These are phyloP conservation scores for Pampusana beccarii DNA, from an alignment of 2,113 vertebrate genomes.

Conservation along the genomic window DNA sequence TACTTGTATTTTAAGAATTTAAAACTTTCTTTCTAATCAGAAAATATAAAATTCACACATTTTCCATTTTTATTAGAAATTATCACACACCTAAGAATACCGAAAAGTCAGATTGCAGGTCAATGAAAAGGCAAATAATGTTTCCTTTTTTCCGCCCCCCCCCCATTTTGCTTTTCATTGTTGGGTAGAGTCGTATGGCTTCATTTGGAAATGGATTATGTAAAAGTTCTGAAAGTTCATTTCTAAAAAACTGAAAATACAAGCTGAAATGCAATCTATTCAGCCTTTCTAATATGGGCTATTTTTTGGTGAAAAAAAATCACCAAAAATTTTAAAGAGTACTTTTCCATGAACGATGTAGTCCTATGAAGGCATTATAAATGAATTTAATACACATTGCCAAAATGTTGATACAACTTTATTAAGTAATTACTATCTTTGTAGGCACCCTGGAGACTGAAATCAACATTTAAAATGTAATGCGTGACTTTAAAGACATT, in stretches of 20 bases:
- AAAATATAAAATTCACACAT: not conserved
- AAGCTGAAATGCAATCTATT: not conserved
- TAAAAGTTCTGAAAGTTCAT: not conserved
- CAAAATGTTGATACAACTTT: not conserved
- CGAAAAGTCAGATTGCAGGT: not conserved
- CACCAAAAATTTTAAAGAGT: not conserved
- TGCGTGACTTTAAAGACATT: not conserved
- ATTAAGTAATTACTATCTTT: not conserved
- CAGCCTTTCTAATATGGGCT: not conserved
- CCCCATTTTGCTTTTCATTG: not conserved
- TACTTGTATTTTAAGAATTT: not conserved
- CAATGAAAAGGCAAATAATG: not conserved
- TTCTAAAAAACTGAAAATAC: not conserved
- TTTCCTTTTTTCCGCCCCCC: not conserved
- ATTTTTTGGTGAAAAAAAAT: not conserved
- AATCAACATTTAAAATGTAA: conserved; percentile 6
- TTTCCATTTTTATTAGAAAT: not conserved
- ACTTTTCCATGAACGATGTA: not conserved
- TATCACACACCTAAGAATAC: not conserved
- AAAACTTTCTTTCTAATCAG: not conserved
- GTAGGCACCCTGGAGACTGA: not conserved
- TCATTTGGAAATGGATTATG: not conserved
- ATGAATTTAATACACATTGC: not conserved
- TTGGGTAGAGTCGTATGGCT: not conserved
- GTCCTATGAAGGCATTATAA: not conserved